Evolutionary conservation across 1,140 invertebrate genomes (phyloP).

Genomic region (Scaptomyza pallida): DNA sequence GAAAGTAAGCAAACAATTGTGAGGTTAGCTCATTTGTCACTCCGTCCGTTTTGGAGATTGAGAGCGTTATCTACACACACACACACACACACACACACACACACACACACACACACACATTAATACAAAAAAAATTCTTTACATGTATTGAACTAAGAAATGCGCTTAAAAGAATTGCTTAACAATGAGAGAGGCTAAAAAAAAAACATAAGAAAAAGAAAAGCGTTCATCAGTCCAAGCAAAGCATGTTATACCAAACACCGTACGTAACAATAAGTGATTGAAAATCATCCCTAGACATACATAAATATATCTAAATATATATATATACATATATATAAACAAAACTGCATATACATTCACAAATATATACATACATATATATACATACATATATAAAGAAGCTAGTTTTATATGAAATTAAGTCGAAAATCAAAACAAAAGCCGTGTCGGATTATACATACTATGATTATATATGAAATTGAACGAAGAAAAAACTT

Average conservation of each 20-base stretch:
- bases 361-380: constrained; percentile 37
- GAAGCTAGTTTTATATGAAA: constrained; percentile 74
- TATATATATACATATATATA: constrained; percentile 16
- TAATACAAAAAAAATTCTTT: constrained; percentile 52
- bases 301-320: constrained; percentile 39
- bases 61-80: constrained; percentile 6
- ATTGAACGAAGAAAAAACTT: constrained; percentile 16
- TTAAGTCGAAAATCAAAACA: constrained; percentile 24
- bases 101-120: constrained; percentile 5
- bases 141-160: constrained; percentile 56
- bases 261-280: constrained; percentile 84
- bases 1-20: constrained; percentile 11
- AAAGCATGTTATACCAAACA: constrained; percentile 78
- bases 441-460: constrained; percentile 59
- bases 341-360: constrained; percentile 36
- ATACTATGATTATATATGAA: constrained; percentile 41
- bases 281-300: constrained; percentile 83
- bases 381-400: constrained; percentile 47
- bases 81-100: constrained; percentile 17
- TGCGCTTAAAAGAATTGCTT: constrained; percentile 23
- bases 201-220: neutral
- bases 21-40: constrained; percentile 23
- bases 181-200: constrained; percentile 4
- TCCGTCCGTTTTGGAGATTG: constrained; percentile 36
- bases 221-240: constrained; percentile 57